phyloP scores from a whole-genome alignment of 2,888 invertebrate genomes.

The Phania funesta region DNA sequence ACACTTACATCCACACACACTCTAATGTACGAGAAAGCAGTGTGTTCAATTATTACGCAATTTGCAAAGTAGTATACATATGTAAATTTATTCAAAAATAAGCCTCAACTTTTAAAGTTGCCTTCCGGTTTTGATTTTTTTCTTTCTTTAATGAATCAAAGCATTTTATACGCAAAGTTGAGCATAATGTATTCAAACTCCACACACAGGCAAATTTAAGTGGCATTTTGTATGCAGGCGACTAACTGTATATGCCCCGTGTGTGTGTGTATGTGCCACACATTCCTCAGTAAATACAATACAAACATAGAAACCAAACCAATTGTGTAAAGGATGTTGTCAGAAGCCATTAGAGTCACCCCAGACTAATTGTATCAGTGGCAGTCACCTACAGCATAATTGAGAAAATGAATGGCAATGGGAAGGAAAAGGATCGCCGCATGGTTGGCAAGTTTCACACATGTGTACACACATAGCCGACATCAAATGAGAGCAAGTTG shows the following conservation, averaged over 20 bases:
- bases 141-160: background rate
- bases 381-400: constrained; percentile 53
- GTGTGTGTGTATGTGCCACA: background rate
- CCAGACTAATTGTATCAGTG: constrained; percentile 62
- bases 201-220: constrained; percentile 33
- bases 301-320: constrained; percentile 21
- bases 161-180: constrained; percentile 5
- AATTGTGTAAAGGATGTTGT: constrained; percentile 46
- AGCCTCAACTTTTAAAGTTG: background rate
- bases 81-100: constrained; percentile 12
- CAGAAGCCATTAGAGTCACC: constrained; percentile 53
- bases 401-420: constrained; percentile 31
- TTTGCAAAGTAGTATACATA: background rate
- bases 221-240: constrained; percentile 25
- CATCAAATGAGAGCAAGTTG: constrained; percentile 24
- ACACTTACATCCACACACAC: too few relatives aligned
- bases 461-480: constrained; percentile 19
- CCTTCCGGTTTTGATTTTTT: background rate
- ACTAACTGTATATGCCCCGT: background rate
- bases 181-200: constrained; percentile 30
- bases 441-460: constrained; percentile 23
- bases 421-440: constrained; percentile 7
- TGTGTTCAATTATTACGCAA: constrained; percentile 10
- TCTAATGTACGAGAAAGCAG: background rate
- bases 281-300: background rate